These are phyloP conservation scores for Ascidia mentula DNA, from an alignment of 23 tunicate genomes.

Conservation along the genomic window DNA sequence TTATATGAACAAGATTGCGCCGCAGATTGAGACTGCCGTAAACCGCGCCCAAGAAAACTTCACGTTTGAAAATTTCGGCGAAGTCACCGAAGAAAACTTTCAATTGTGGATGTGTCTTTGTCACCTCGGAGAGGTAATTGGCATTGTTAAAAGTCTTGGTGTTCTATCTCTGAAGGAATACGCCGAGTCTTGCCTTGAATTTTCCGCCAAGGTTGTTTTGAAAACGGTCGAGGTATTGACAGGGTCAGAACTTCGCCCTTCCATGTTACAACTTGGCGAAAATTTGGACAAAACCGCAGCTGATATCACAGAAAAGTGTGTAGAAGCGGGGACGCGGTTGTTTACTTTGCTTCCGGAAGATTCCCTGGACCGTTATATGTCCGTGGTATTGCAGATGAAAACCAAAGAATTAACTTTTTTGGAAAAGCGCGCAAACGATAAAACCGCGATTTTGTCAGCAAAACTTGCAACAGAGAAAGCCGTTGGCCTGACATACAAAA, in stretches of 20 bases:
- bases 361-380: background rate
- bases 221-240: background rate
- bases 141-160: constrained; percentile 24
- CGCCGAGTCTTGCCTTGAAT: constrained; percentile 4
- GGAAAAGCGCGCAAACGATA: background rate
- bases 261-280: background rate
- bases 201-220: background rate
- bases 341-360: background rate
- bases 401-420: background rate
- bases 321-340: background rate
- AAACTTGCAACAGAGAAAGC: background rate
- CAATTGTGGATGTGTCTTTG: constrained; percentile 19
- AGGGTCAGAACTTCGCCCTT: background rate
- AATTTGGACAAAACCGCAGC: background rate
- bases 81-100: background rate
- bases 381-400: constrained; percentile 19
- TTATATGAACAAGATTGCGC: constrained; percentile 22
- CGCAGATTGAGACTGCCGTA: constrained; percentile 12
- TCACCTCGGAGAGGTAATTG: constrained; percentile 18
- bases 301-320: background rate
- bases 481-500: background rate
- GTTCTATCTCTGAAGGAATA: constrained; percentile 7
- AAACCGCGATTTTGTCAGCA: background rate
- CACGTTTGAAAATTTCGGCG: background rate
- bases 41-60: constrained; percentile 5